Evolutionary conservation across 2,888 invertebrate genomes (phyloP), one percentile per base, ranked within the genome.

Genomic region (Panzeria rudis): DNA sequence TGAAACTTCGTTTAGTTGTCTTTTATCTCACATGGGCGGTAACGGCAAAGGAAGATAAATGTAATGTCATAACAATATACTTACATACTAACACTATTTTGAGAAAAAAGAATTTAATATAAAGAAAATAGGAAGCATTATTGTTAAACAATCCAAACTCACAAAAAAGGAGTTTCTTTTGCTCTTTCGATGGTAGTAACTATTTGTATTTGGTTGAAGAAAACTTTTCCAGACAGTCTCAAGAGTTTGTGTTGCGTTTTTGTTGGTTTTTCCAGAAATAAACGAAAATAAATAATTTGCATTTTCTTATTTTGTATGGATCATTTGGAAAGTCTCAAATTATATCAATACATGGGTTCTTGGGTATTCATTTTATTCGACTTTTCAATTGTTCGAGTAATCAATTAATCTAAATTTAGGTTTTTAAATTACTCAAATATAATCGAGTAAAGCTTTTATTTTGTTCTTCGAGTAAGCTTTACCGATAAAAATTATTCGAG

Each of bases 41-140:
- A 13, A 20, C 29, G 23, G 38, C 20, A 7, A 32, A 47, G 23
- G 47, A 11, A 23, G 69, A 76, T 69, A 69, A 64, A 44, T 64
- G 72, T 66, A n/a, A n/a, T n/a, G n/a, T n/a, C n/a, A n/a, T n/a
- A 59, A 77, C 77, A 71, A 50, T 71, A 41, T 23, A 61, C 56
- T 8, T 23, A 13, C 11, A 64, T 71, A 54, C 52, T 11, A 76
- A 44, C 9, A 54, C 29, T 11, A 61, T 13, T 3, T 20, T 17
- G 38, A 62, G 29, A 38, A 1, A 50, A 25, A 17, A 62, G n/a
- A 32, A 15, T 2, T n/a, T 54, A 13, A 9, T 2, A 13, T 9
- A 32, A 29, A 15, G 47, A 32, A 38, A 66, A 76, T 61, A 50
- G 15, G 32, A 35, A 50, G 23, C 35, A 54, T 44, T 44, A n/a